Conservation (phyloP, 2,888 invertebrate genomes). For the Sisyra nigra region DNA sequence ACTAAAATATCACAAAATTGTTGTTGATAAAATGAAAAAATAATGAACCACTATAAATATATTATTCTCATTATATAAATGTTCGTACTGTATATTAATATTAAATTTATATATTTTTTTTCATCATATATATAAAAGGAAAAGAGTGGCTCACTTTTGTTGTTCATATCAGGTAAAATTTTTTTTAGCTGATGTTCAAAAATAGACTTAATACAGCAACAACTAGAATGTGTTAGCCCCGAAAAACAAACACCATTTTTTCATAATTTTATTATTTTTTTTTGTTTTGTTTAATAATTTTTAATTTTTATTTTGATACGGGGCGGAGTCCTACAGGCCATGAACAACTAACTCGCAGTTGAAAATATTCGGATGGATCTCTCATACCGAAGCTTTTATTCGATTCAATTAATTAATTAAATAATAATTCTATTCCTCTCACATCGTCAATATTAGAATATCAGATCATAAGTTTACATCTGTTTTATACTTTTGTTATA, state of each 20-base stretch:
- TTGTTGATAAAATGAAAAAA: conserved; percentile 35
- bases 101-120: conserved; percentile 10
- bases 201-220: conserved; percentile 28
- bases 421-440: too few species aligned
- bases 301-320: neutral
- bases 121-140: conserved; percentile 10
- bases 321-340: conserved; percentile 4
- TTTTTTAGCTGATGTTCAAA: conserved; percentile 14
- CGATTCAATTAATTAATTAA: too few species aligned
- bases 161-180: conserved; percentile 8
- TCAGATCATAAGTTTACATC: too few species aligned
- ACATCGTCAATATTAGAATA: too few species aligned
- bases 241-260: neutral
- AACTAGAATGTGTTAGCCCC: conserved; percentile 19
- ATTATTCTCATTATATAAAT: conserved; percentile 16
- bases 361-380: neutral
- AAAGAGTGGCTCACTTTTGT: conserved; percentile 18
- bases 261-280: conserved; percentile 6
- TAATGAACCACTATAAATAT: conserved; percentile 31
- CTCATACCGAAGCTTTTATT: too few species aligned
- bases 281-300: conserved; percentile 8
- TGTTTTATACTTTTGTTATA: too few species aligned
- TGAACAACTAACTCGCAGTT: conserved; percentile 5
- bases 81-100: conserved; percentile 12
- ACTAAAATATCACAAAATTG: conserved; percentile 40